These are phyloP conservation scores for Romanogobio albipinnatus DNA, from an alignment of 2,113 vertebrate genomes.

Conservation along the genomic window DNA sequence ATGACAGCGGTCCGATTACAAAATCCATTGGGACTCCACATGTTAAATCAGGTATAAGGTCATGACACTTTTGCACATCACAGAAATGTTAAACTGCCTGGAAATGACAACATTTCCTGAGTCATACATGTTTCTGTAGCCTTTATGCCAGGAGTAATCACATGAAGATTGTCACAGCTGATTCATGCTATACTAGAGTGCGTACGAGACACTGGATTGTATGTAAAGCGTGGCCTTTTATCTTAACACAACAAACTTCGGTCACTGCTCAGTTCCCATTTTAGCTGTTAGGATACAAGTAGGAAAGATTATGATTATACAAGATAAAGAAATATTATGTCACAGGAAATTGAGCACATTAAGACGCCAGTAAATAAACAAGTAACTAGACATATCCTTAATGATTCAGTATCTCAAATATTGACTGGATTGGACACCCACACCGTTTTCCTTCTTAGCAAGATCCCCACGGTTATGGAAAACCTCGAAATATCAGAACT, in stretches of 20 bases:
- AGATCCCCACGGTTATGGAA: neutral
- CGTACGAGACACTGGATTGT: neutral
- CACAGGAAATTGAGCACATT: conserved; percentile 3
- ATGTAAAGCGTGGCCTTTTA: neutral
- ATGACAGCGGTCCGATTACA: neutral
- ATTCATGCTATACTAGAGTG: conserved; percentile 5
- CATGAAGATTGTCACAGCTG: neutral
- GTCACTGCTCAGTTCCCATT: neutral
- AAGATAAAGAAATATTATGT: neutral
- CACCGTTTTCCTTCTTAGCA: neutral
- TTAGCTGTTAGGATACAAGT: neutral
- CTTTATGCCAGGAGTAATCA: neutral
- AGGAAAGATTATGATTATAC: too few species aligned
- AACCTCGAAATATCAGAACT: neutral
- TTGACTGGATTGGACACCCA: neutral
- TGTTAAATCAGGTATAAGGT: neutral
- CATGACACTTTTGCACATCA: neutral
- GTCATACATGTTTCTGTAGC: neutral
- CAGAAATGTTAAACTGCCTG: conserved; percentile 4
- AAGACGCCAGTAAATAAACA: neutral
- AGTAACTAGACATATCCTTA: neutral
- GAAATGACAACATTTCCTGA: neutral
- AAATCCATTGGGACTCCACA: neutral
- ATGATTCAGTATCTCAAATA: neutral
- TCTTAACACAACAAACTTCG: neutral